Evolutionary conservation across 2,797 vertebrate genomes (phyloP), one percentile per base, ranked within the genome.

Genomic region (Decapterus maruadsi): DNA sequence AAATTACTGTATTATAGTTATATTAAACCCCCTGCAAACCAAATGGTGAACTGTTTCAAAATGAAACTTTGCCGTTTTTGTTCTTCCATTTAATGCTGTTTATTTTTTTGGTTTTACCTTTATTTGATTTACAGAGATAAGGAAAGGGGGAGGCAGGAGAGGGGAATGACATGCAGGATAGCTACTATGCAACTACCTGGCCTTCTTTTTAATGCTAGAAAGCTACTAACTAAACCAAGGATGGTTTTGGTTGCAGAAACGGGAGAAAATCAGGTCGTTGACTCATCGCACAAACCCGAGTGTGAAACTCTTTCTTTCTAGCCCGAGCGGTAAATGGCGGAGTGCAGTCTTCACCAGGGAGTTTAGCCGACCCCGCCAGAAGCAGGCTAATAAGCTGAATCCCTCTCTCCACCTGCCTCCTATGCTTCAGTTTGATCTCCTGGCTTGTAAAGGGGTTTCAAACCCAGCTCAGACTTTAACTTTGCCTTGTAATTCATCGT

Each of bases 341-440:
- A 77, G 61, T 40, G 59, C 60, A 82, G 61, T 56, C 64, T 70
- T 78, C 74, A 62, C 42, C 14, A 14, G 75, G 69, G 73, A 83
- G 38, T 70, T 60, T 17, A 75, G 13, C 48, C 1, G 1, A 29
- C 38, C 53, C 62, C 17, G 69, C 38, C 77, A 66, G 62, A 85
- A 82, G 56, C 54, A 75, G 68, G 78, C 67, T 84, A 84, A 81
- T 89, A 73, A 77, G 57, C 75, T 72, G 60, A 79, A 73, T 73
- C 77, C 46, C 46, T 7, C 9, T 20, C 62, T 61, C 66, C 19
- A 6, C 57, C 53, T 50, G 3, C 43, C 26, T 55, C 56, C 48
- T 60, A 57, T 65, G 43, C 70, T 76, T 36, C 62, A 38, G 67
- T 72, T 73, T 85, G 26, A 36, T 70, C 54, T 72, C 72, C 50